Base-by-base conservation (phyloP, 2,888 invertebrate genomes). In the Drosophila anceps region DNA sequence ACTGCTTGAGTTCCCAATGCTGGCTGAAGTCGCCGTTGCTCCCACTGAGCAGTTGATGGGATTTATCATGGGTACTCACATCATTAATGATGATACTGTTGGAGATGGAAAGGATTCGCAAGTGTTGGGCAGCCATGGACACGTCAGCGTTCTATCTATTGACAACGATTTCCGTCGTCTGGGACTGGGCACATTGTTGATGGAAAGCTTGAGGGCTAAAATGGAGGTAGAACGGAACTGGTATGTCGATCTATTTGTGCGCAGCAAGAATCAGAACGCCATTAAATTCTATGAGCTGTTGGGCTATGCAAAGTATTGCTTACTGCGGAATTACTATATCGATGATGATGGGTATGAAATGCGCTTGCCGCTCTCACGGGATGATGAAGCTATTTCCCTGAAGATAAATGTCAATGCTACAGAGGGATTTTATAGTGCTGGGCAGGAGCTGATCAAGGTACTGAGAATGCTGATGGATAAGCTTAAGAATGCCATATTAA, bases 281-380 rank as follows among this genome's bases (percentile, higher is more conserved):
- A 66, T 84, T 0, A 35, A 41, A 7, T 68, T 82, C 1, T 82
- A 82, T n/a, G 35, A 71, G 27, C 53, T 66, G 2, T 8, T 82
- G 59, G 82, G 82, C 4, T 82, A 65, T 51, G 53, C 58, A 0
- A 72, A 71, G 37, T 75, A 55, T 39, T 51, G 57, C 4, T 60
- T 65, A 33, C 15, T 68, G 9, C 1, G 20, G 3, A 50, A 12
- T 6, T 79, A 37, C 44, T 82, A 82, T 39, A 8, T 5, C 0
- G 10, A 75, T 10, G 88, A 88, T 5, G 37, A 69, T 39, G 88
- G 73, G 13, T 88, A 70, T 15, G 71, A 88, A 1, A 73, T 83
- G 85, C 63, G 85, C 0, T 0, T 73, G 59, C 80, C 82, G 0
- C 33, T 88, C 0, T 6, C 41, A 0, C 54, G 43, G 2, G 85